Evolutionary conservation across 1,140 invertebrate species (phyloP), one percentile per base, ranked within the genome.

Genomic region (Acyrthosiphon pisum): DNA sequence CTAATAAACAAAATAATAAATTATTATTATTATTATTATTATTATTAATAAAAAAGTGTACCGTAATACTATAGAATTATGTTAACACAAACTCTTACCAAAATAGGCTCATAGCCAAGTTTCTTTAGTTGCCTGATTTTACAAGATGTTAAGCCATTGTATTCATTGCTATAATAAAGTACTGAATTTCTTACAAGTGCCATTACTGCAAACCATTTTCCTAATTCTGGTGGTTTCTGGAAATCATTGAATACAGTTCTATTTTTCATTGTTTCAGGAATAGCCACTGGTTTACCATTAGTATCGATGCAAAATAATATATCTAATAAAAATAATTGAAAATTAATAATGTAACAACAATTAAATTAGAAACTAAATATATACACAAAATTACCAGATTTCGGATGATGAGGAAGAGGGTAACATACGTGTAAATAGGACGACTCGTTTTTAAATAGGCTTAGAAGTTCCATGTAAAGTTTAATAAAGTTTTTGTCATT

Each of bases 151-250:
- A 84, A 35, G 9, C 91, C 91, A 56, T 35, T 93, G 8, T 35
- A 50, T 44, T 56, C 48, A 50, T 81, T 53, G n/a, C 81, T 93
- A 41, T 93, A 84, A 35, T 41, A 86, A 0, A 93, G 48, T 20
- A 93, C 46, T 30, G 91, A 83, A 56, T 93, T 93, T 93, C 91
- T 81, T 18, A 37, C 81, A 86, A 93, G 81, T 22, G 37, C 0
- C 9, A 86, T 68, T 26, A 93, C 2, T 20, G 91, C 91, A 86
- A 86, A 93, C 91, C 91, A 93, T 93, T 84, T 93, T 20, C 91
- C 91, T 30, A 93, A 20, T 8, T 53, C 37, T 53, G 81, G 91
- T 6, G 81, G 91, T 84, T 84, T 56, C 4, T 48, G 14, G 26
- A 93, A 93, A 53, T 93, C 91, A 53, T 30, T 48, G 11, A 93